phyloP scores from a whole-genome alignment of 2,113 vertebrate genomes.

The Trogon surrucura region DNA sequence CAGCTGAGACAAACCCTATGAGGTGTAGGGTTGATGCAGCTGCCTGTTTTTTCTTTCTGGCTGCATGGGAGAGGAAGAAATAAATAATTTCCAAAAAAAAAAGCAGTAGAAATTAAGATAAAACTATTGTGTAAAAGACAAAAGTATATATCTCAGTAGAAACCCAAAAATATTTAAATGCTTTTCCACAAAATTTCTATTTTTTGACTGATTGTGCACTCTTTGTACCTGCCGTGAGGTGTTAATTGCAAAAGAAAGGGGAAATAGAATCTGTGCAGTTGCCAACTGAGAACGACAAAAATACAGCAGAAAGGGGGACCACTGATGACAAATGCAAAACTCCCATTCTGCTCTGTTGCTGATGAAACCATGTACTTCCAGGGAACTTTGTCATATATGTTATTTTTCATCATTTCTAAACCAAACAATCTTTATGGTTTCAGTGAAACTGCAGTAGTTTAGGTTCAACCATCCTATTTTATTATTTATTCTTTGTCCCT shows the following conservation, averaged over 20 bases:
- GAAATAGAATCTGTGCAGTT: not conserved
- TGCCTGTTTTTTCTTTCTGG: not conserved
- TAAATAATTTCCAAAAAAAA: not conserved
- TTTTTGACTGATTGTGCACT: not conserved
- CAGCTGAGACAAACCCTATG: not conserved
- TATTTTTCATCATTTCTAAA: not conserved
- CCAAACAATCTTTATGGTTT: not conserved
- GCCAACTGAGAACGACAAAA: not conserved
- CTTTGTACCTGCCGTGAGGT: not conserved
- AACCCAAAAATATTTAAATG: not conserved
- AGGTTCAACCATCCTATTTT: not conserved
- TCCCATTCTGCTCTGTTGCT: not conserved
- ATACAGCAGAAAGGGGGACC: not conserved
- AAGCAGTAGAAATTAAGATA: not conserved
- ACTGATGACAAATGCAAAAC: not conserved
- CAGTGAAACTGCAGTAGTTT: not conserved
- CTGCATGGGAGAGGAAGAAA: not conserved
- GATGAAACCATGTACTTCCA: not conserved
- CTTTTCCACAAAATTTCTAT: not conserved
- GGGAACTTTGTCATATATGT: not conserved
- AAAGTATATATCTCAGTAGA: not conserved
- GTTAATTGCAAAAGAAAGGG: not conserved
- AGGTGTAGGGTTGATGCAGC: not conserved
- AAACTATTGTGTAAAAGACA: not conserved
- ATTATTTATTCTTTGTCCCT: not conserved